Conservation (phyloP, 2,797 vertebrate genomes). For the Galago senegalensis region DNA sequence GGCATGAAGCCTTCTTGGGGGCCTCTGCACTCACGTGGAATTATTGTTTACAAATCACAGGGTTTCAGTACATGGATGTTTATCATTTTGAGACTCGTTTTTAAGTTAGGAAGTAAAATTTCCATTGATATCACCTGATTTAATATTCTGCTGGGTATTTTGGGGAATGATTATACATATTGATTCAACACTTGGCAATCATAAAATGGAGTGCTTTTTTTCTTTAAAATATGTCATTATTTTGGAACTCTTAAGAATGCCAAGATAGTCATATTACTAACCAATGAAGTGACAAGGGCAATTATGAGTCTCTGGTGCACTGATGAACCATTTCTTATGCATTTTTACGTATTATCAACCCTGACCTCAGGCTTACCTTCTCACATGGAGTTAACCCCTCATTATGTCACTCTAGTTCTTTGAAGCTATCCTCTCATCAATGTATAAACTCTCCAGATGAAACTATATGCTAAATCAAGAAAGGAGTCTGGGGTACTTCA, state of each 20-base stretch:
- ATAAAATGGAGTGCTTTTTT: slow-evolving; percentile 27
- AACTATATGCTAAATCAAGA: background rate
- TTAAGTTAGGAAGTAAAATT: slow-evolving; percentile 39
- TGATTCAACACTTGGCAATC: background rate
- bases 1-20: background rate
- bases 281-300: slow-evolving; percentile 12
- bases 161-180: background rate
- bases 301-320: background rate
- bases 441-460: slow-evolving; percentile 7
- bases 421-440: background rate
- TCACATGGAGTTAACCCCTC: background rate
- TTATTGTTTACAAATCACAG: background rate
- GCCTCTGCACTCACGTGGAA: background rate
- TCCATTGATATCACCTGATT: background rate
- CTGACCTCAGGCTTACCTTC: background rate
- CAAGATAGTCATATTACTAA: slow-evolving; percentile 6
- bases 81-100: slow-evolving; percentile 6
- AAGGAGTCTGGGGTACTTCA: background rate
- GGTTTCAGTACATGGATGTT: background rate
- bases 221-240: slow-evolving; percentile 28
- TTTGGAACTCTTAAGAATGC: background rate
- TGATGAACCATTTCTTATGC: slow-evolving; percentile 10
- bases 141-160: background rate
- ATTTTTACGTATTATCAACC: background rate
- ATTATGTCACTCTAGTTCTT: background rate